Conservation (phyloP, 2,888 invertebrate genomes). For the Apamea epomidion region DNA sequence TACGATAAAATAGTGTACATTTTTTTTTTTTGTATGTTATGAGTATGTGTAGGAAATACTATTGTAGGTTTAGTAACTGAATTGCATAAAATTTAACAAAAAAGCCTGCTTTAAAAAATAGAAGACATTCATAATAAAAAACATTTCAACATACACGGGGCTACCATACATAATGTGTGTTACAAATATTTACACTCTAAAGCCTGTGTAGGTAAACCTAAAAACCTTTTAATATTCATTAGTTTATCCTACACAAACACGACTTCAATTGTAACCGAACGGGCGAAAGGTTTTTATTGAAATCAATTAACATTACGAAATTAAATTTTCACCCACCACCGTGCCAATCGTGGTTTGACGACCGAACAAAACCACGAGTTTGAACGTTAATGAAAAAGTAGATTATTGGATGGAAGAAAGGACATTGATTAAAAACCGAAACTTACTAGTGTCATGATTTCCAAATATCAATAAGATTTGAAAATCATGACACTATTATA, state of each 20-base stretch:
- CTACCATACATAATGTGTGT: no score
- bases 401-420: not conserved
- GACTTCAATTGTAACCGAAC: not conserved
- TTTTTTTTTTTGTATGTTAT: no score
- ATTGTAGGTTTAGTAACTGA: no score
- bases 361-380: slow-evolving; percentile 15
- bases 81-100: no score
- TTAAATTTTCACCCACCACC: slow-evolving; percentile 15
- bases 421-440: not conserved
- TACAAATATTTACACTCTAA: not conserved
- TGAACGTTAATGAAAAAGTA: not conserved
- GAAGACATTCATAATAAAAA: no score
- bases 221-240: not conserved
- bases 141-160: no score
- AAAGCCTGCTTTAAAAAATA: no score
- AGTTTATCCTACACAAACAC: not conserved
- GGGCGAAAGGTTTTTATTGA: not conserved
- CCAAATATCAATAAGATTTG: no score
- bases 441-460: no score
- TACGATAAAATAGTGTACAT: no score
- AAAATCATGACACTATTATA: no score
- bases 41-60: no score
- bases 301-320: slow-evolving; percentile 7
- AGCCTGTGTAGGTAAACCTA: not conserved
- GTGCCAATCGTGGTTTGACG: slow-evolving; percentile 5